These are phyloP conservation scores for Melanostoma scalare DNA, from an alignment of 2,888 invertebrate species.

Conservation along the genomic window DNA sequence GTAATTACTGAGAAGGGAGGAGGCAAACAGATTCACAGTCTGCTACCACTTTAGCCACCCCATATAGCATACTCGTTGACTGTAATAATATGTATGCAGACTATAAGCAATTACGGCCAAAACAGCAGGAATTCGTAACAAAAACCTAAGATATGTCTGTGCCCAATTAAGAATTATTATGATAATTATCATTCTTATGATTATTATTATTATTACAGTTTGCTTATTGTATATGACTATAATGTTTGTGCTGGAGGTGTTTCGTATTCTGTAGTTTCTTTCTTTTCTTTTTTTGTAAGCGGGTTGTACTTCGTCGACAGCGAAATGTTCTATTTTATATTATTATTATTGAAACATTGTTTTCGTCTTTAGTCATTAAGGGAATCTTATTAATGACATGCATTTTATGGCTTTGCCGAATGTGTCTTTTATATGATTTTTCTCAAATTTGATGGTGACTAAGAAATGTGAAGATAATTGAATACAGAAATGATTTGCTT, in stretches of 20 bases:
- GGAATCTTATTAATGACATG: too few relatives aligned
- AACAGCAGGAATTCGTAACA: conserved; percentile 60
- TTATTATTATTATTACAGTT: conserved; percentile 54
- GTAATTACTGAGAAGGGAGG: conserved; percentile 44
- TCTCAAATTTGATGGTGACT: too few relatives aligned
- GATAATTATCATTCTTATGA: conserved; percentile 66
- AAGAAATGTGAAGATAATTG: too few relatives aligned
- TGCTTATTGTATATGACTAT: not conserved
- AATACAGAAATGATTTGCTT: too few relatives aligned
- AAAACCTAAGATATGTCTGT: conserved; percentile 62
- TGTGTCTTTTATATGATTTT: too few relatives aligned
- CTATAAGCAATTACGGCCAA: conserved; percentile 56
- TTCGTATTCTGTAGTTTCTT: not conserved
- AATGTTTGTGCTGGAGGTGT: conserved; percentile 28
- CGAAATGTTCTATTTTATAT: too few relatives aligned
- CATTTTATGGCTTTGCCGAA: too few relatives aligned
- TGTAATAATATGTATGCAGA: conserved; percentile 13
- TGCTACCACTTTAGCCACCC: conserved; percentile 1
- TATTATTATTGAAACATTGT: too few relatives aligned
- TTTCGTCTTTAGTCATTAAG: too few relatives aligned
- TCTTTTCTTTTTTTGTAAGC: too few relatives aligned
- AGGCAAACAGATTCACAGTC: conserved; percentile 16
- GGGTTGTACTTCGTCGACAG: too few relatives aligned
- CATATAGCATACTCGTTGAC: too few relatives aligned
- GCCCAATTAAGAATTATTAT: conserved; percentile 68